Base-by-base conservation (phyloP, 2,113 vertebrate species). In the Seriola aureovittata region DNA sequence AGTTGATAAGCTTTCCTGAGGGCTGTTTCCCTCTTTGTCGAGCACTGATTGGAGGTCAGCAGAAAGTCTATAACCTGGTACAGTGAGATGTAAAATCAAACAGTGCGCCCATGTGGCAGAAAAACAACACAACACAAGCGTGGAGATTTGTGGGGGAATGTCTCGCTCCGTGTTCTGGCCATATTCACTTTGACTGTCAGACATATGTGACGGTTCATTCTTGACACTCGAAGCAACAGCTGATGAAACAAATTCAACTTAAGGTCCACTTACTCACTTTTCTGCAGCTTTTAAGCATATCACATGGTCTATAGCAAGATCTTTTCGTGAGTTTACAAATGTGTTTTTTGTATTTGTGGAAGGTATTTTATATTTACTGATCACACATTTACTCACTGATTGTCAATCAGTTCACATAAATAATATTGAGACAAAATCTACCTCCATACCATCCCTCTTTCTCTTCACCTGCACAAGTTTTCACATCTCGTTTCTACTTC, bases 61-160 rank as follows among this genome's bases (percentile, higher is more conserved):
- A 58, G 21, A 52, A 12, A 65, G 19, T 21, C 10, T 3, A 1
- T 32, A 8, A 19, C 55, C 29, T 48, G 29, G 58, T 23, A 11
- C n/a, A 4, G 40, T 63, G 5, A 59, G 13, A 82, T 82, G 12
- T 42, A 21, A 70, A 74, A 71, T 55, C 32, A 65, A 75, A 86
- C 75, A 90, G 85, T 69, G 80, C 87, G 14, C 62, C 80, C 89
- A 4, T 71, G 85, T 90, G 91, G 87, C 58, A 74, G 73, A 85
- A 14, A 29, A 74, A 38, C 21, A 32, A 55, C 40, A 70, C 34
- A 58, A 84, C 32, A 84, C 32, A 36, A 34, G 6, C 52, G 8
- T 12, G 19, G 32, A 54, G 8, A 19, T 10, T 2, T 11, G 3
- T 60, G 2, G 12, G 29, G 29, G 12, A 16, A 23, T 4, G 3